Evolutionary conservation across 2,113 vertebrate genomes (phyloP), one percentile per base, ranked within the genome.

Genomic region (Polypterus bichir): DNA sequence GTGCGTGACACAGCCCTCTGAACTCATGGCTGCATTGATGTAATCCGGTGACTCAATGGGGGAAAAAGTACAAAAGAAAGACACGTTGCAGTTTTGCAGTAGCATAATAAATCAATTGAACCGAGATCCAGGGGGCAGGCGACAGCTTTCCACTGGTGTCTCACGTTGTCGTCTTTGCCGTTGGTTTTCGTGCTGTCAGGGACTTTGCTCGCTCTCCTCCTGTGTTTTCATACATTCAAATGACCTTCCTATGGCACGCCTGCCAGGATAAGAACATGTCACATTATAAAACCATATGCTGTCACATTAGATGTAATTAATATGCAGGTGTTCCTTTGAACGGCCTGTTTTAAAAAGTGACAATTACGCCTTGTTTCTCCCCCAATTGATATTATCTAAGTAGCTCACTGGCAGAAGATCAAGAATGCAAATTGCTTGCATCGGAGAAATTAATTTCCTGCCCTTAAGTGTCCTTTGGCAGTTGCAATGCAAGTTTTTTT

Each of bases 221-320:
- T 8, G 9, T 48, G 7, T n/a, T 47, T 4, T 60, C 11, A 4
- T 3, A 48, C 7, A 48, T 57, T 57, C 46, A 4, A 60, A 60
- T 60, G 4, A 60, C 9, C 11, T 52, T 52, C 47, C 51, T 5
- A 10, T 59, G 75, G 75, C 65, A 55, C 78, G 75, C 77, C 66
- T 65, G 73, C 81, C 76, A 82, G 82, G 74, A 77, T 76, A 78
- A 79, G 78, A 83, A 68, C 61, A 70, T 84, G 83, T 56, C 76
- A 74, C 84, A 79, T 77, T 82, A 83, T 77, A 63, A 79, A 81
- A 79, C 73, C 79, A 75, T 77, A 82, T 69, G 57, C 79, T 71
- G 70, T 79, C 73, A 70, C 74, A 83, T 83, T 81, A 78, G 79
- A 84, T 77, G 81, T 84, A 83, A 84, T 86, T 84, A 82, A 77